These are phyloP conservation scores for Ypsolopha scabrella DNA, from an alignment of 2,888 invertebrate species.

Conservation along the genomic window DNA sequence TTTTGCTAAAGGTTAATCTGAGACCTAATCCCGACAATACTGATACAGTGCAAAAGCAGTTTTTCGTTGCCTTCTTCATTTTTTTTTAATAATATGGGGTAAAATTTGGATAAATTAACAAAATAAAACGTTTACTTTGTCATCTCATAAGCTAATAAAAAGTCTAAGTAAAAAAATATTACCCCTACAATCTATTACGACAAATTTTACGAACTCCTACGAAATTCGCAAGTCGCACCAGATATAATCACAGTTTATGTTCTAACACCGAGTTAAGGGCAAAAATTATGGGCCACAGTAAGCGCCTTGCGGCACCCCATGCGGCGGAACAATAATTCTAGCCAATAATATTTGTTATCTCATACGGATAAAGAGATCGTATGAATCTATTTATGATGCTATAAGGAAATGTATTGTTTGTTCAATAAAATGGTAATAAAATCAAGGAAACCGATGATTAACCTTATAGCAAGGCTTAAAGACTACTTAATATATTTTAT, in stretches of 20 bases:
- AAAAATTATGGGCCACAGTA: conserved; percentile 61
- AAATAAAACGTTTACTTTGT: no score
- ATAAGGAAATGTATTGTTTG: background rate
- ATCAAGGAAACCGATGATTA: background rate
- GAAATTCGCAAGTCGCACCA: conserved; percentile 55
- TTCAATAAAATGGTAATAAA: background rate
- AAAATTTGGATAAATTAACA: no score
- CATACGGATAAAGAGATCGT: conserved; percentile 39
- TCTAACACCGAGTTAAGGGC: conserved; percentile 63
- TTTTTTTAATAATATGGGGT: no score
- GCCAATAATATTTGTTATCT: conserved; percentile 58
- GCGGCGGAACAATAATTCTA: conserved; percentile 46
- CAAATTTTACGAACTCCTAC: conserved; percentile 44
- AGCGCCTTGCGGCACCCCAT: conserved; percentile 59
- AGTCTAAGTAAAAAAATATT: no score
- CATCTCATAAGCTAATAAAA: no score
- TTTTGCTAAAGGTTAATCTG: no score
- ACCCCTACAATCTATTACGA: conserved; percentile 51
- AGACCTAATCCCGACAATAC: no score
- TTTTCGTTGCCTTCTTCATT: no score
- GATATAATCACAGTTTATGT: conserved; percentile 67
- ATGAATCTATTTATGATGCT: conserved; percentile 33
- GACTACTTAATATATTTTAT: no score
- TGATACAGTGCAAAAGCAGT: no score
- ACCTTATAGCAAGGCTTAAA: no score